phyloP scores from a whole-genome alignment of 1,140 invertebrate genomes.

The Heliconius nattereri region DNA sequence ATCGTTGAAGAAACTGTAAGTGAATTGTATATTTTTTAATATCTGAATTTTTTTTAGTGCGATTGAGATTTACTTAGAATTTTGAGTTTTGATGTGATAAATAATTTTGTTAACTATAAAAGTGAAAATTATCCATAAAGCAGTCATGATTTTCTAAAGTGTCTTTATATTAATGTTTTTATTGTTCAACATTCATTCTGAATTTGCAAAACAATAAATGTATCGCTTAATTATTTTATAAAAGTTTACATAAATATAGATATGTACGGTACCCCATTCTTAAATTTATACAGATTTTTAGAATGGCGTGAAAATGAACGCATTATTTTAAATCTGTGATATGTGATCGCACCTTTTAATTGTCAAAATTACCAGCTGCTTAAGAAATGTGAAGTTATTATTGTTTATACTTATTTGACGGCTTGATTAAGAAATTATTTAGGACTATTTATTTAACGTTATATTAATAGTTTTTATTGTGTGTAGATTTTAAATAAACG shows the following conservation, averaged over 20 bases:
- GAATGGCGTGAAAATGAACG: neutral
- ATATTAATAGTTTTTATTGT: neutral
- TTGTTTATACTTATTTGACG: neutral
- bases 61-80: neutral
- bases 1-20: constrained; percentile 45
- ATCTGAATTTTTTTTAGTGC: neutral
- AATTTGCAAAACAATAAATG: neutral
- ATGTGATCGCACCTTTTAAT: constrained; percentile 7
- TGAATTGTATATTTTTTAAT: constrained; percentile 34
- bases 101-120: neutral
- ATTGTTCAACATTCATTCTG: neutral
- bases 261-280: neutral
- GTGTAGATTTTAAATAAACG: neutral
- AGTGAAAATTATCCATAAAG: neutral
- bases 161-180: neutral
- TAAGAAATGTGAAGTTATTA: neutral
- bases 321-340: constrained; percentile 1
- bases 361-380: constrained; percentile 8
- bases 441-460: neutral
- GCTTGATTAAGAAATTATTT: neutral
- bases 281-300: neutral
- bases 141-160: neutral
- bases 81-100: neutral
- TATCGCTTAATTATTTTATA: neutral
- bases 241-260: neutral